Percentiles rank a stretch among this genome's conserved stretches.
Evolutionary conservation across 2,797 vertebrate species (phyloP).

Genomic region (Rhinophrynus dorsalis): DNA sequence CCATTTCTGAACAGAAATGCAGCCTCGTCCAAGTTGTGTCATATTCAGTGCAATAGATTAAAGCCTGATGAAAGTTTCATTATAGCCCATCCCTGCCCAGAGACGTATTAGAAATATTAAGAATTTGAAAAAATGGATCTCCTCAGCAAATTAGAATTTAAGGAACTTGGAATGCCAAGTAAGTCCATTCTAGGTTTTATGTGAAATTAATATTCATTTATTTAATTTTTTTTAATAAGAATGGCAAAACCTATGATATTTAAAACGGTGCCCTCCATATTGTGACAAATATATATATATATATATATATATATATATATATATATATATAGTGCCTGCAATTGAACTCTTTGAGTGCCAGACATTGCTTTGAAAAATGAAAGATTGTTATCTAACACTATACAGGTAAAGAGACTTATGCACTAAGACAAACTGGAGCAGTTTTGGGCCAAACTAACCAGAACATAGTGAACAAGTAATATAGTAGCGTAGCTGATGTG

Average conservation of each 20-base stretch:
- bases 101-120: conserved; percentile 32
- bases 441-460: too few species aligned
- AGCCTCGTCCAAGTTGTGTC: conserved; percentile 2
- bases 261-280: too few species aligned
- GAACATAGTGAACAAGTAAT: too few species aligned
- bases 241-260: conserved; percentile 2
- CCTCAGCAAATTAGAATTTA: conserved; percentile 28
- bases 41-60: conserved; percentile 14
- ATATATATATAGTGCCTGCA: too few species aligned
- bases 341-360: too few species aligned
- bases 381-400: too few species aligned
- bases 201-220: conserved; percentile 18
- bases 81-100: conserved; percentile 6
- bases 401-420: too few species aligned
- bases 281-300: too few species aligned
- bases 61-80: conserved; percentile 23
- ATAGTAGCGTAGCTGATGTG: too few species aligned
- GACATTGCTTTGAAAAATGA: too few species aligned
- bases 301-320: too few species aligned
- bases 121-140: conserved; percentile 19
- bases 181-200: conserved; percentile 17
- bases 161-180: conserved; percentile 20
- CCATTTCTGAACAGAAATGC: conserved; percentile 7
- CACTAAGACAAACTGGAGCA: too few species aligned
- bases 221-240: conserved; percentile 13